Conservation (phyloP, 2,888 invertebrate species). For the Acanthococcus lagerstroemiae region DNA sequence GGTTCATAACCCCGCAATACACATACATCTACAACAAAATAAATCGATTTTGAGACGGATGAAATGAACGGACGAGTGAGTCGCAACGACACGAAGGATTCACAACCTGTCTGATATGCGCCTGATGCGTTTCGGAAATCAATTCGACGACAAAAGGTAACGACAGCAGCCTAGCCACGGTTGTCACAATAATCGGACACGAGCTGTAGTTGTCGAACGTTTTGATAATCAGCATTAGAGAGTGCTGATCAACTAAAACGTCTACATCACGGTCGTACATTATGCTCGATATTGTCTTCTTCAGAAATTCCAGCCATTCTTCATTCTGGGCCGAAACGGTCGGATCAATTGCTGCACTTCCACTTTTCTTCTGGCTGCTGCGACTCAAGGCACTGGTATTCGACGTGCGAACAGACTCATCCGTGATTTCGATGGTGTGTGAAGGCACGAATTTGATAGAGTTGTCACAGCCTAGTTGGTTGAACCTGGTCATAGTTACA, state of each 20-base stretch:
- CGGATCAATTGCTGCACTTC: neutral
- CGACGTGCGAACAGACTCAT: neutral
- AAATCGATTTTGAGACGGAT: neutral
- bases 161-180: constrained; percentile 10
- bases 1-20: neutral
- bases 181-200: constrained; percentile 3
- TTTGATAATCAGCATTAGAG: constrained; percentile 12
- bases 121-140: neutral
- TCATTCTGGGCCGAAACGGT: constrained; percentile 9
- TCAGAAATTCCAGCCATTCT: constrained; percentile 25
- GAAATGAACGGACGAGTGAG: neutral
- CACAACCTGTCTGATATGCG: constrained; percentile 6
- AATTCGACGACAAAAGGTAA: constrained; percentile 20
- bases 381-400: neutral
- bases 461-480: no score
- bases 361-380: neutral
- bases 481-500: no score
- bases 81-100: neutral
- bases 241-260: constrained; percentile 7
- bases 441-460: no score
- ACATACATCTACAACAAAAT: constrained; percentile 6
- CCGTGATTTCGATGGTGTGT: neutral
- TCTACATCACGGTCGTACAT: constrained; percentile 10
- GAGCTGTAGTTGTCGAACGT: constrained; percentile 4
- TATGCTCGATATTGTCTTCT: constrained; percentile 7